Base-by-base conservation (phyloP, 2,113 vertebrate genomes). In the Crotalus horridus region DNA sequence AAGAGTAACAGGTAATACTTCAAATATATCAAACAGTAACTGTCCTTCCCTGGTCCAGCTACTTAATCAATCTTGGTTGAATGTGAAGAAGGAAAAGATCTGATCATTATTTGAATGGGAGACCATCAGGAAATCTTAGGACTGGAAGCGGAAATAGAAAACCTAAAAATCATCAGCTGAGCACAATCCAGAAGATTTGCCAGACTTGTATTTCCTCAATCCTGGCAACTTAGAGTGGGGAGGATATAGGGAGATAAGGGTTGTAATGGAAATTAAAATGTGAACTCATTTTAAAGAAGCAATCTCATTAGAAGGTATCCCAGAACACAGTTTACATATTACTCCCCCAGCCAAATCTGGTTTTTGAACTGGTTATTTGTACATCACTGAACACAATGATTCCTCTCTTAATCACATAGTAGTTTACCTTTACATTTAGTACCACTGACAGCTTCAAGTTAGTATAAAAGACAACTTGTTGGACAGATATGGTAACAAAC, bases 1-100 rank as follows among this genome's bases (percentile, higher is more conserved):
- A 97, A 64, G 56, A 96, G 93, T 89, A 96, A 92, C 48, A 95
- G 91, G 21, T 24, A 24, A 9, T 33, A n/a, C 61, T 90, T 51
- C 20, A 48, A 55, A 53, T 7, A 46, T 89, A 89, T 56, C 33
- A 55, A 9, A 56, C 26, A 23, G 53, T 29, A 87, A 33, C 20
- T 86, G 33, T 39, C 74, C 17, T 43, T 81, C 39, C 21, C 74
- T 81, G 39, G 33, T 81, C 20, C 33, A 81, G 33, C 33, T 81
- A 6, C 69, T 74, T 74, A 81, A 6, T 20, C 33, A 21, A 81
- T 39, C 17, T 81, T 81, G 74, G 17, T 6, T 81, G n/a, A 81
- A 21, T 81, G 64, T n/a, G 64, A n/a, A 69, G 33, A 43, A 39
- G 33, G 17, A 21, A 4, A 43, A 17, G 74, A 81, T 21, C 33